phyloP scores from a whole-genome alignment of 2,888 invertebrate genomes.

The Drosophila kuntzei region DNA sequence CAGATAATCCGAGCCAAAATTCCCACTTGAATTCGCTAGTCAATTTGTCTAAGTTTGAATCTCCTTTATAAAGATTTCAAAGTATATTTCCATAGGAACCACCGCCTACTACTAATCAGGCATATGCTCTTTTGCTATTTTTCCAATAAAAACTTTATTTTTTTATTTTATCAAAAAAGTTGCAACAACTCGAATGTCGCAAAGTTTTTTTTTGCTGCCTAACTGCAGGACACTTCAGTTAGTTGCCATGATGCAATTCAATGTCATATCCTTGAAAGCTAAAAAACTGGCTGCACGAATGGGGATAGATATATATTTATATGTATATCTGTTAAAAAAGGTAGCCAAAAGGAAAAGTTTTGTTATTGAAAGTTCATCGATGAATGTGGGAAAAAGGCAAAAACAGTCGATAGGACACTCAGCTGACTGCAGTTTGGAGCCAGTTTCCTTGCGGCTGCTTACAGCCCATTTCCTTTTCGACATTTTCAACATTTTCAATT shows the following conservation, averaged over 20 bases:
- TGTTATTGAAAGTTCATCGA: conserved; percentile 81
- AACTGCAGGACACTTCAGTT: conserved; percentile 60
- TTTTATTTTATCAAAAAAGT: conserved; percentile 23
- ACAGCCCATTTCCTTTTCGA: conserved; percentile 77
- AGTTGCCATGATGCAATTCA: conserved; percentile 72
- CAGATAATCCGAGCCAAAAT: neutral
- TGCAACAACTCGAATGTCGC: conserved; percentile 29
- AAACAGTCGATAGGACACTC: conserved; percentile 34
- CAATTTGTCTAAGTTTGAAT: conserved; percentile 4
- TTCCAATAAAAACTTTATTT: conserved; percentile 43
- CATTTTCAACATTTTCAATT: conserved; percentile 69
- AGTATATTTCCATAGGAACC: conserved; percentile 8
- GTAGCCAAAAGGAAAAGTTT: conserved; percentile 65
- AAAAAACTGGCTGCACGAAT: conserved; percentile 30
- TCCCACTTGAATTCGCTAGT: conserved; percentile 6
- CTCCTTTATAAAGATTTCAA: neutral
- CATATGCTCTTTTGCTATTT: conserved; percentile 24
- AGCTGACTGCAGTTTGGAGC: conserved; percentile 37
- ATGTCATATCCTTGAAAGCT: conserved; percentile 78
- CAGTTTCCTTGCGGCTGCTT: conserved; percentile 71
- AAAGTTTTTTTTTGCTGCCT: conserved; percentile 35
- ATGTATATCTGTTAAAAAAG: conserved; percentile 16
- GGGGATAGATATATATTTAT: conserved; percentile 7
- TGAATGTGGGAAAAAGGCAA: conserved; percentile 63
- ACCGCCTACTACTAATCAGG: conserved; percentile 36